Evolutionary conservation across 2,797 vertebrate genomes (phyloP), one percentile per base, ranked within the genome.

Genomic region (Danio kyathit): DNA sequence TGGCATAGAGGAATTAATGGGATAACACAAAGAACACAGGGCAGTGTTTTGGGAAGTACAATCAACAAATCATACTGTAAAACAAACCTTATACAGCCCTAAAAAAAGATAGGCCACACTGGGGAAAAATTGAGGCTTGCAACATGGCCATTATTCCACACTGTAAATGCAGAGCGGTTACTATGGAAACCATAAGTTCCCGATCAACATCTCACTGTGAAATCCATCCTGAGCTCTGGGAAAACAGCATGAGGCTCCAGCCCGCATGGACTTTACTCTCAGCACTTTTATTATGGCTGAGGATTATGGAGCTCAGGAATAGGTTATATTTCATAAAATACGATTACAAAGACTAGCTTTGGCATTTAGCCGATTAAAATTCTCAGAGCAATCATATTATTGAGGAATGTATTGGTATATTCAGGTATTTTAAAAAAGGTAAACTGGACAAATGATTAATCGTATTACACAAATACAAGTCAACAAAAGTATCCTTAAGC

Each of bases 131-230:
- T 11, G 13, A 49, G 29, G 54, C 44, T n/a, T 52, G 48, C 49
- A 52, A 29, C 41, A 65, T 64, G 4, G 57, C 46, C 46, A 8
- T 52, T 52, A 16, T 38, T 43, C 21, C 46, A 74, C 76, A 82
- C 74, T 21, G 52, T 69, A 69, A 74, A 66, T 63, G 66, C 76
- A 69, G 54, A 65, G 17, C 72, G 82, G 89, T 88, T 89, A 76
- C 84, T 85, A 83, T 85, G 73, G 88, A 84, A 88, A 88, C 84
- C 81, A 83, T 78, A 63, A 81, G 73, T 63, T 78, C 77, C 54
- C 48, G 61, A 46, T 65, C 57, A 81, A 38, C 57, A 43, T 14
- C 66, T 63, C 77, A 51, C 73, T 72, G 66, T 56, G 59, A 87
- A 79, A 75, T 73, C 76, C 17, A 83, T 59, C 64, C 38, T 74